These are phyloP conservation scores for Lophura nycthemera DNA, from an alignment of 2,113 vertebrate species.

Conservation along the genomic window DNA sequence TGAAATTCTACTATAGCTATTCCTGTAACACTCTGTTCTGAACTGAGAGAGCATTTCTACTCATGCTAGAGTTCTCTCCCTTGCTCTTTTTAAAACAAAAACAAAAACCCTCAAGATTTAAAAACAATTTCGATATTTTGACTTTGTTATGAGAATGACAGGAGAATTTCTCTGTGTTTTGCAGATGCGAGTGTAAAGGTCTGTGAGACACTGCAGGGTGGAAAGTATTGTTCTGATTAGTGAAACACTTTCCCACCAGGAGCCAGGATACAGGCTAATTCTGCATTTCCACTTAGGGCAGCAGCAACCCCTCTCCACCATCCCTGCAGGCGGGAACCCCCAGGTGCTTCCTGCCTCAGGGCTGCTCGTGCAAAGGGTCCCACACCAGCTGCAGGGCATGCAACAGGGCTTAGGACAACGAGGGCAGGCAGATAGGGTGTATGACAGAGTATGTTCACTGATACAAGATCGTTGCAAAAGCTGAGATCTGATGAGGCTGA, in stretches of 20 bases:
- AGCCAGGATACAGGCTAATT: conserved; percentile 21
- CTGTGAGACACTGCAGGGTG: conserved; percentile 29
- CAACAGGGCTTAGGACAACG: not conserved
- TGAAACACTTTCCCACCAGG: conserved; percentile 47
- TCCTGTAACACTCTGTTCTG: not conserved
- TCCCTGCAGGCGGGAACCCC: conserved; percentile 30
- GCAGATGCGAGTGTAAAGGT: conserved; percentile 49
- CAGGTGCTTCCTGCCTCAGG: conserved; percentile 61
- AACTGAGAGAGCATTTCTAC: not conserved
- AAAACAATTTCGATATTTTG: not conserved
- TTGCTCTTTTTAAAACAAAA: not conserved
- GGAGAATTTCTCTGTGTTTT: not conserved
- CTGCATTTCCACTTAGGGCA: conserved; percentile 49
- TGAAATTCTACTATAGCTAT: not conserved
- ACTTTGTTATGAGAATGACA: conserved; percentile 16
- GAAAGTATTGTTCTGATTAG: conserved; percentile 48
- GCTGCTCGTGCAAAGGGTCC: not conserved
- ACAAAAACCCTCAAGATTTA: not conserved
- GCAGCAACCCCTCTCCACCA: conserved; percentile 12
- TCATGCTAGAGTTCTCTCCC: not conserved
- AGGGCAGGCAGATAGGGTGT: not conserved
- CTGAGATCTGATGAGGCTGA: not conserved
- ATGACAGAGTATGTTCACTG: not conserved
- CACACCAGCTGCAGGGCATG: fast-evolving
- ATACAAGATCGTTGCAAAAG: fast-evolving